Evolutionary conservation across 1,140 invertebrate species (phyloP), one percentile per base, ranked within the genome.

Genomic region (Dendrolimus punctatus): DNA sequence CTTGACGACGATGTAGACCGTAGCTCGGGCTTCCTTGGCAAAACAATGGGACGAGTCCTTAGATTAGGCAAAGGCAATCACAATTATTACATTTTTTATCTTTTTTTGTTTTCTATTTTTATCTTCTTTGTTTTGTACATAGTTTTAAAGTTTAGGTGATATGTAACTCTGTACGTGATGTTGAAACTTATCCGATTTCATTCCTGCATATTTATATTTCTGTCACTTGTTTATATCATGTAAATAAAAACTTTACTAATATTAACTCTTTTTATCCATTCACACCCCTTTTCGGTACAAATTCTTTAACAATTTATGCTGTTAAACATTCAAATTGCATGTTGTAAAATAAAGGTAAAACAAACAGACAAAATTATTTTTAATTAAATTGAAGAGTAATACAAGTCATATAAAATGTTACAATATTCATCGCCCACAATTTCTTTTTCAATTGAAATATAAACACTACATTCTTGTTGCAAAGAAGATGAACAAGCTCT

Each of bases 1-100:
- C 91, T 96, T 71, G 95, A 96, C 77, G 93, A 95, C 73, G 95
- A 96, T 85, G 93, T 96, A 85, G 95, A 96, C 68, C 90, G 92
- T 59, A 95, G 94, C 49, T 91, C 92, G 55, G 95, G 95, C 4
- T 95, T 95, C 58, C 88, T 97, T 43, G 90, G 91, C 5, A 92
- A 91, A 68, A 95, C 95, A 5, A 94, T 96, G 88, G 89, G 90
- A 10, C 85, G 95, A 72, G 94, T 97, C 6, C 76, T 95, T 23
- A 89, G 90, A 64, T 80, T 97, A 55, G 91, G 92, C 6, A 95
- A 93, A 85, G 93, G 93, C 58, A 92, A 92, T 53, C 95, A 96
- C 68, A 93, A 94, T 80, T 94, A 94, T 70, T 95, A 95, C 62
- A 95, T 96, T 76, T 85, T 95, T 54, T 96, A 96, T 84, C 87